A percentile compares a stretch with the other conserved stretches of the same genome.
Evolutionary conservation across 1,140 invertebrate species (phyloP).

Genomic region (Hydropsyche tenuis): DNA sequence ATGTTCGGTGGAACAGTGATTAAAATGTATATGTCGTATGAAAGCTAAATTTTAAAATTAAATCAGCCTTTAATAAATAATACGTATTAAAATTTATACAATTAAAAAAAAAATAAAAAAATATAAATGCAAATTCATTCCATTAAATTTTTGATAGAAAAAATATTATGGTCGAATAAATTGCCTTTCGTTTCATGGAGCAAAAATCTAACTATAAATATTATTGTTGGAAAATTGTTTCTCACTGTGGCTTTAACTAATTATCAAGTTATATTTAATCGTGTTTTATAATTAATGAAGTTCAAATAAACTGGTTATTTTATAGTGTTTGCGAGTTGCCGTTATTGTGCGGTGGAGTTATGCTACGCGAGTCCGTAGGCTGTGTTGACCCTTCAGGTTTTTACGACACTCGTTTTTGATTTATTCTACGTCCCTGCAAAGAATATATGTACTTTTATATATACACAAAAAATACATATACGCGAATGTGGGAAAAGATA

Average conservation of each 20-base stretch:
- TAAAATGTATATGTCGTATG: neutral
- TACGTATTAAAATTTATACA: too few species aligned
- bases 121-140: neutral
- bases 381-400: conserved; percentile 42
- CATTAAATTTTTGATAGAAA: too few species aligned
- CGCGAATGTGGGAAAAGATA: conserved; percentile 5
- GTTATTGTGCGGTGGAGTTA: conserved; percentile 2
- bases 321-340: neutral
- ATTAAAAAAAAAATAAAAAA: too few species aligned
- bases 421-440: conserved; percentile 37
- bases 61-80: too few species aligned
- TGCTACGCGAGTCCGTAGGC: conserved; percentile 20
- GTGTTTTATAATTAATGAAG: too few species aligned
- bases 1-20: conserved; percentile 13
- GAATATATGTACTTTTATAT: conserved; percentile 12
- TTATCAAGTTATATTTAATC: too few species aligned
- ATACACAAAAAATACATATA: neutral
- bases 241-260: too few species aligned
- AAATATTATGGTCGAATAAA: too few species aligned
- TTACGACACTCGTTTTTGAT: conserved; percentile 44
- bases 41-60: neutral
- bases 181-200: too few species aligned
- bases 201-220: too few species aligned
- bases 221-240: too few species aligned
- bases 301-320: too few species aligned